Conservation (phyloP, 2,888 invertebrate species). For the Gnatocerus cornutus region DNA sequence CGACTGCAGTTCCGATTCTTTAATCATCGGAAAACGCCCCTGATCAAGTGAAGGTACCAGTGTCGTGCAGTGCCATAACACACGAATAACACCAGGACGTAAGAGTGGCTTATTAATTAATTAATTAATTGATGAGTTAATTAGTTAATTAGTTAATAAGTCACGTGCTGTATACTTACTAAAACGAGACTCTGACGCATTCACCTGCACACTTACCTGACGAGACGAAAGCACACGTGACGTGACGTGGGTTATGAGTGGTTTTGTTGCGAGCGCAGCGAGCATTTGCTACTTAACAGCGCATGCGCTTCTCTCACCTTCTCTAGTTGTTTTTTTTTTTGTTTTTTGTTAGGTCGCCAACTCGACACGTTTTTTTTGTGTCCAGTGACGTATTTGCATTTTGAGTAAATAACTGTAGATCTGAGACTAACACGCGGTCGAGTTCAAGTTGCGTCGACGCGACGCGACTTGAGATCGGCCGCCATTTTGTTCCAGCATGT, state of each 20-base stretch:
- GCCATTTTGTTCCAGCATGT: constrained; percentile 28
- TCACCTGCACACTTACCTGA: constrained; percentile 24
- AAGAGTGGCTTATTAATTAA: constrained; percentile 38
- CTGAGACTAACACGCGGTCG: neutral
- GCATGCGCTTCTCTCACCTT: too few species aligned
- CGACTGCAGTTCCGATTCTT: constrained; percentile 96
- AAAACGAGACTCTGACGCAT: constrained; percentile 27
- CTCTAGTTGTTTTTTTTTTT: neutral
- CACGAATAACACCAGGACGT: constrained; percentile 37
- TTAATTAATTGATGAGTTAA: too few species aligned
- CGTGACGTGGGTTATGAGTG: neutral
- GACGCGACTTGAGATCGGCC: too few species aligned
- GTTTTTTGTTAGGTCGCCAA: neutral
- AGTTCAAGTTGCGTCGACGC: too few species aligned
- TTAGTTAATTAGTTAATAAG: constrained; percentile 46
- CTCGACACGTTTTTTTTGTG: constrained; percentile 2
- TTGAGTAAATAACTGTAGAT: constrained; percentile 9
- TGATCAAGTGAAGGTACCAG: constrained; percentile 83
- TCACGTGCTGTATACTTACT: constrained; percentile 40
- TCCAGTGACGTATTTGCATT: constrained; percentile 13
- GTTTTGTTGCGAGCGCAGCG: too few species aligned
- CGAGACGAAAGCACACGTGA: constrained; percentile 4
- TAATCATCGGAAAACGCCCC: constrained; percentile 92
- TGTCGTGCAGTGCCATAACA: constrained; percentile 53
- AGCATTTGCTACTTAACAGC: too few species aligned